Conservation (phyloP, 37 sponge, comb jelly and placozoan species). For the Sycon ciliatum region DNA sequence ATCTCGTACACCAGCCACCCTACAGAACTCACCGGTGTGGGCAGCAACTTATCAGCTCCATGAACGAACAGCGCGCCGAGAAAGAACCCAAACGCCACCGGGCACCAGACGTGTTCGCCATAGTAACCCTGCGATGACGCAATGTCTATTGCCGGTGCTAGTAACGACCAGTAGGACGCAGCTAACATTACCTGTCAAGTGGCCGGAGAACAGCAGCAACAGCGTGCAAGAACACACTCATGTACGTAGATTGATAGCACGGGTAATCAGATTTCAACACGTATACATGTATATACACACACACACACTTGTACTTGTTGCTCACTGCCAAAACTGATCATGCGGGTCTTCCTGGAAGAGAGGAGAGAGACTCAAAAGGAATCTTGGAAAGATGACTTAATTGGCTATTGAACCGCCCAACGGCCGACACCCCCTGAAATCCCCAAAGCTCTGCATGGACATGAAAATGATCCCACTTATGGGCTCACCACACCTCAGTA, state of each 20-base stretch:
- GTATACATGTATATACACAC: too few relatives aligned
- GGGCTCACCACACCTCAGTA: too few relatives aligned
- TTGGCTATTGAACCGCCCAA: too few relatives aligned
- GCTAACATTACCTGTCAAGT: constrained; percentile 84
- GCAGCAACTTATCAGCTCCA: constrained; percentile 59
- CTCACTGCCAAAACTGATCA: neutral
- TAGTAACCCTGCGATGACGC: constrained; percentile 63
- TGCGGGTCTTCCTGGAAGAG: neutral
- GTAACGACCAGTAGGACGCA: constrained; percentile 90
- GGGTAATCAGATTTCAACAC: neutral
- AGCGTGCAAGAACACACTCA: neutral
- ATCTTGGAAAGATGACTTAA: too few relatives aligned
- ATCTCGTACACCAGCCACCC: neutral
- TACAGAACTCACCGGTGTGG: constrained; percentile 34
- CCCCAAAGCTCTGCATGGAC: too few relatives aligned
- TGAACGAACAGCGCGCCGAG: constrained; percentile 78
- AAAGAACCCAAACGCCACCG: constrained; percentile 70
- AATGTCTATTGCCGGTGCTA: constrained; percentile 85
- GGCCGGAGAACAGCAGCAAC: neutral
- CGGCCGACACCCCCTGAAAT: too few relatives aligned
- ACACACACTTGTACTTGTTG: too few relatives aligned
- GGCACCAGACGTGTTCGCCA: constrained; percentile 44
- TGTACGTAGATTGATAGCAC: neutral
- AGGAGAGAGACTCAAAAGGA: too few relatives aligned
- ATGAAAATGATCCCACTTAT: too few relatives aligned